These are phyloP conservation scores for Melanostoma mellinum DNA, from an alignment of 2,888 invertebrate species.

Conservation along the genomic window DNA sequence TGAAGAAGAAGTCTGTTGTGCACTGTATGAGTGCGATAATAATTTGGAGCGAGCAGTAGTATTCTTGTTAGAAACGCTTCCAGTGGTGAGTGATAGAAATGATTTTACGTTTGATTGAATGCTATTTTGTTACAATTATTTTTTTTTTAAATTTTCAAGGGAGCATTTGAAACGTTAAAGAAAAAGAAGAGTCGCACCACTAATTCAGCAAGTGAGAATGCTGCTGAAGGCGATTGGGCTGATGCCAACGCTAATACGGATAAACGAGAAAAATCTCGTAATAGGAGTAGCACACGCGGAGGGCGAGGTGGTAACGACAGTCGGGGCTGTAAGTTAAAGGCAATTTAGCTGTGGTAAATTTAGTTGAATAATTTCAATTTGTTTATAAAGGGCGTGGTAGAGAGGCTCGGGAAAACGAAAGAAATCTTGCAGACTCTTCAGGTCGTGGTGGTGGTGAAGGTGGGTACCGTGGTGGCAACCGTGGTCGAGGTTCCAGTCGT, in stretches of 20 bases:
- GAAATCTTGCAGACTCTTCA: constrained; percentile 81
- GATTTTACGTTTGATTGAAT: too few species aligned
- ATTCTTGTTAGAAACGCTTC: constrained; percentile 81
- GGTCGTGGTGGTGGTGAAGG: constrained; percentile 81
- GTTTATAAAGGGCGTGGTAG: constrained; percentile 83
- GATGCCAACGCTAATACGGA: constrained; percentile 80
- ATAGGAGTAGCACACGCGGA: constrained; percentile 81
- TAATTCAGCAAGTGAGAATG: constrained; percentile 83
- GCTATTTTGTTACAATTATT: background rate
- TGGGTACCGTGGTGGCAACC: constrained; percentile 81
- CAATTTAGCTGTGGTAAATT: background rate
- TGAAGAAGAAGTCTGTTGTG: constrained; percentile 95
- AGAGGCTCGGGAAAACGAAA: constrained; percentile 86
- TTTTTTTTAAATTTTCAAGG: constrained; percentile 81
- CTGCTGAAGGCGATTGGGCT: constrained; percentile 82
- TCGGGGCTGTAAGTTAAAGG: constrained; percentile 82
- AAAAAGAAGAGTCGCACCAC: constrained; percentile 92
- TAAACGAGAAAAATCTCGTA: constrained; percentile 81
- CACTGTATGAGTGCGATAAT: constrained; percentile 95
- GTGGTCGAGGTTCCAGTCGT: constrained; percentile 82
- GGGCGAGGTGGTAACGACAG: constrained; percentile 83
- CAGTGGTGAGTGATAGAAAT: constrained; percentile 77
- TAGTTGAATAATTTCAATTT: background rate
- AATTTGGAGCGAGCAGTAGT: constrained; percentile 88
- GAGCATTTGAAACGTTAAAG: constrained; percentile 94